Conservation (phyloP, 2,888 invertebrate genomes). For the Amiota mariae region DNA sequence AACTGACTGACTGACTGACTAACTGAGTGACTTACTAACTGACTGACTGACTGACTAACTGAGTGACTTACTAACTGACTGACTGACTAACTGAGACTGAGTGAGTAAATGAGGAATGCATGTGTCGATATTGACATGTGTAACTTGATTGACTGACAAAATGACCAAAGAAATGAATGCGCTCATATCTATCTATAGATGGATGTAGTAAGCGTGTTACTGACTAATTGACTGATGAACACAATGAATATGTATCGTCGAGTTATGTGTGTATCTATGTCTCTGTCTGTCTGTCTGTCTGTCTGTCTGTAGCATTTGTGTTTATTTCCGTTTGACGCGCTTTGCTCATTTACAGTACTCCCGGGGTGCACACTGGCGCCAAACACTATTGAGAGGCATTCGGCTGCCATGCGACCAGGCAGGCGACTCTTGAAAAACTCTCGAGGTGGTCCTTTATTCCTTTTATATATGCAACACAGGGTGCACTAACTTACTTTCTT, state of each 20-base stretch:
- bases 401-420: background rate
- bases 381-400: background rate
- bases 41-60: background rate
- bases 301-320: slow-evolving; percentile 24
- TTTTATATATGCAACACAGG: background rate
- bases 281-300: slow-evolving; percentile 11
- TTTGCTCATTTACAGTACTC: slow-evolving; percentile 50
- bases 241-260: slow-evolving; percentile 15
- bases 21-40: background rate
- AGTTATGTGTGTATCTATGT: background rate
- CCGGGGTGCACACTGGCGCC: slow-evolving; percentile 15
- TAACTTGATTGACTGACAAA: slow-evolving; percentile 32
- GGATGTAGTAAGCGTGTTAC: too few species aligned
- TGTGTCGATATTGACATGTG: slow-evolving; percentile 7
- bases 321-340: slow-evolving; percentile 48
- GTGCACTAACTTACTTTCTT: background rate
- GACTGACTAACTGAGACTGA: background rate
- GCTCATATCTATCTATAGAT: background rate
- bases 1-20: background rate
- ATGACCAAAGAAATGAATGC: slow-evolving; percentile 8
- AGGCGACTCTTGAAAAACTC: background rate
- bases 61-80: background rate
- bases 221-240: background rate
- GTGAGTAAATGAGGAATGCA: too few species aligned
- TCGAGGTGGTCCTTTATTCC: slow-evolving; percentile 5